A percentile compares a stretch with the other conserved stretches of the same genome.
These are phyloP conservation scores for Panagrolaimus sp. DNA, from an alignment of 1,140 invertebrate genomes.

Conservation along the genomic window DNA sequence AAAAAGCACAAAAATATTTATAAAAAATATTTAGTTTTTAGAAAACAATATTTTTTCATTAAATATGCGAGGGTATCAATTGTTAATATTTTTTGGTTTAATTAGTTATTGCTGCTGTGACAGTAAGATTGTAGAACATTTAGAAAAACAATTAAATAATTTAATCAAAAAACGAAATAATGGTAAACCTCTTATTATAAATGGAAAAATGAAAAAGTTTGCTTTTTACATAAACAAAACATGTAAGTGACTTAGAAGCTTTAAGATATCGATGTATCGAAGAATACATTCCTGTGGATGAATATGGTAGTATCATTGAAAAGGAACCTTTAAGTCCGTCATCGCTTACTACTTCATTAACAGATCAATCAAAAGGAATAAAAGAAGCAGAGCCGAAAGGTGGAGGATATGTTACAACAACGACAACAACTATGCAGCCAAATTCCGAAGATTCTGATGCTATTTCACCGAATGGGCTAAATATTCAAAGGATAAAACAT, in stretches of 20 bases:
- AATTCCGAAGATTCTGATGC: conserved; percentile 1
- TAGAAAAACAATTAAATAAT: conserved; percentile 15
- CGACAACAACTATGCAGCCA: neutral
- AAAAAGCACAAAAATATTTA: no score
- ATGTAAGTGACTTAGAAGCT: neutral
- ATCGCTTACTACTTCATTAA: neutral
- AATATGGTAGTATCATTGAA: conserved; percentile 17
- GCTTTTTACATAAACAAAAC: neutral
- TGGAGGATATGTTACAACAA: neutral
- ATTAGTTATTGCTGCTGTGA: neutral
- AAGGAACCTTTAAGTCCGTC: neutral
- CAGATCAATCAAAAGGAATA: neutral
- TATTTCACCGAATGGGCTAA: no score
- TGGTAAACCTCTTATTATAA: conserved; percentile 17
- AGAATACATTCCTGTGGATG: conserved; percentile 22
- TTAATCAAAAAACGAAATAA: conserved; percentile 16
- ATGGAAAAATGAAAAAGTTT: conserved; percentile 20
- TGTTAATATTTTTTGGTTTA: no score
- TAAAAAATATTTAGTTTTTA: neutral
- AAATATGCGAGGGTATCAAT: neutral
- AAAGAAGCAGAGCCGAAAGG: neutral
- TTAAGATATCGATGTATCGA: conserved; percentile 21
- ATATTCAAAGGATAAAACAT: no score
- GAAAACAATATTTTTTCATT: neutral
- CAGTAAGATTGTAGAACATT: conserved; percentile 16